Percentiles rank a stretch among this genome's conserved stretches.
These are phyloP conservation scores for Poeciliopsis paucimaculata DNA, from an alignment of 2,797 vertebrate genomes.

Conservation along the genomic window DNA sequence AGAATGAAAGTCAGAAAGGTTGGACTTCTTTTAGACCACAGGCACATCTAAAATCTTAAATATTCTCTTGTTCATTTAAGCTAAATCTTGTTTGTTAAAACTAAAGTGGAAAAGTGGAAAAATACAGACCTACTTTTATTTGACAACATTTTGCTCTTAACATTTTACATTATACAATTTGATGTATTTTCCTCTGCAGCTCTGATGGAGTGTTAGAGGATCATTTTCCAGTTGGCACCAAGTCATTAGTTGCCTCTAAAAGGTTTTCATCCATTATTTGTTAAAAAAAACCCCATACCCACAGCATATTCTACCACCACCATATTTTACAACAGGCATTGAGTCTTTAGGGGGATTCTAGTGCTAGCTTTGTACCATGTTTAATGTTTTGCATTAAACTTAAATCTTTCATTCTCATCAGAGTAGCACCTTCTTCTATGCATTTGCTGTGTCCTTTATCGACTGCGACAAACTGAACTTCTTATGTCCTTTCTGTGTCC, in stretches of 20 bases:
- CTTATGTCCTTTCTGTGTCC: background rate
- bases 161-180: background rate
- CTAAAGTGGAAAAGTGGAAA: background rate
- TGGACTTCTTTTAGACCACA: slow-evolving; percentile 6
- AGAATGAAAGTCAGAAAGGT: slow-evolving; percentile 16
- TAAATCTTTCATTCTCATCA: background rate
- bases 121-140: background rate
- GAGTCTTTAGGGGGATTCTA: background rate
- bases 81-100: background rate
- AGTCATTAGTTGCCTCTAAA: background rate
- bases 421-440: background rate
- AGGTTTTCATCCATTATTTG: background rate
- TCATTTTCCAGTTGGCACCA: background rate
- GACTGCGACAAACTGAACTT: background rate
- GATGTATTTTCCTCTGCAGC: background rate
- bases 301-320: background rate
- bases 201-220: background rate
- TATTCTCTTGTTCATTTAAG: background rate
- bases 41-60: background rate
- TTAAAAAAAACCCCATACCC: background rate
- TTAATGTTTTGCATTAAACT: background rate
- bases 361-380: background rate
- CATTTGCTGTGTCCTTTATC: background rate
- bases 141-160: background rate
- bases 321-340: background rate